Evolutionary conservation across 2,113 vertebrate genomes (phyloP).

Genomic region (Uria aalge): DNA sequence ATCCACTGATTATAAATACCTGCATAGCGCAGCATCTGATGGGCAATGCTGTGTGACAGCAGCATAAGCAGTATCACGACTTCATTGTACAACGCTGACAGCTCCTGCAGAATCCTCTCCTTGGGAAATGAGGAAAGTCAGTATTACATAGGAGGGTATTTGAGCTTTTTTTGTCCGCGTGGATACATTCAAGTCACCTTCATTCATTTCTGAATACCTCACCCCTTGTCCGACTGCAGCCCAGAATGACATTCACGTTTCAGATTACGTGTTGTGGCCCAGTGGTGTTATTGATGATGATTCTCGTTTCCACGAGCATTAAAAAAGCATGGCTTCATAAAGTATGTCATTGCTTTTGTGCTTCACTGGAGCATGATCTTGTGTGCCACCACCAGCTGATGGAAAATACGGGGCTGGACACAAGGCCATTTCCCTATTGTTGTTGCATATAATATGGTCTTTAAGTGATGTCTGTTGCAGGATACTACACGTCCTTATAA

Average conservation of each 20-base stretch:
- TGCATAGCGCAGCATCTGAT: background rate
- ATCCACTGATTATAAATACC: background rate
- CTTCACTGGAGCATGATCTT: slow-evolving; percentile 18
- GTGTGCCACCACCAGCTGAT: background rate
- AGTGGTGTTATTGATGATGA: background rate
- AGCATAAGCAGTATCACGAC: background rate
- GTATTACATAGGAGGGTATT: background rate
- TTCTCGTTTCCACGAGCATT: background rate
- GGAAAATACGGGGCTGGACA: background rate
- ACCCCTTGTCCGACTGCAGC: background rate
- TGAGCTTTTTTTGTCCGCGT: background rate
- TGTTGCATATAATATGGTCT: background rate
- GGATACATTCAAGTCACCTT: background rate
- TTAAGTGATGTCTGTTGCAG: background rate
- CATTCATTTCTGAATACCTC: background rate
- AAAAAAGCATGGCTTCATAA: background rate
- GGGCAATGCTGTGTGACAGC: background rate
- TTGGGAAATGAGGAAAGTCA: slow-evolving; percentile 1
- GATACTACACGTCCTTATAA: background rate
- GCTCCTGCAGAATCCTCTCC: slow-evolving; percentile 11
- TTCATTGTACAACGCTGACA: slow-evolving; percentile 12
- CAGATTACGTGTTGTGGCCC: background rate
- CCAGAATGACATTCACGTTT: background rate
- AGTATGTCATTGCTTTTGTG: background rate
- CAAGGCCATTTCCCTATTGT: background rate